Evolutionary conservation across 1,140 invertebrate species (phyloP).

Genomic region (Drosophila kepulauana): DNA sequence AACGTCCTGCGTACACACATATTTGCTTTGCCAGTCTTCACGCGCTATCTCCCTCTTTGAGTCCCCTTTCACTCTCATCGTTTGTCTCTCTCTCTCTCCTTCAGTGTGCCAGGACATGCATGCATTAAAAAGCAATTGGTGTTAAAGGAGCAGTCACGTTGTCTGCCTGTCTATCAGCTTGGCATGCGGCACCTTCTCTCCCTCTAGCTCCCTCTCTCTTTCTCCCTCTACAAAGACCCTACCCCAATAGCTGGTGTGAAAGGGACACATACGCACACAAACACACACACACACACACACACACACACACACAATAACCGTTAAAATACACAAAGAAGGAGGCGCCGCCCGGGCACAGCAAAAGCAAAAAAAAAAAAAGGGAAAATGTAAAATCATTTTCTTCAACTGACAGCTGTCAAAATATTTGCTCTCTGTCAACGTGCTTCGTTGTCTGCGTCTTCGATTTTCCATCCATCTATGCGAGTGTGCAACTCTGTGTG

Average conservation of each 20-base stretch:
- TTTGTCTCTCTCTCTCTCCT: neutral
- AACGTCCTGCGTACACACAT: conserved; percentile 50
- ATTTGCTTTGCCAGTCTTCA: conserved; percentile 27
- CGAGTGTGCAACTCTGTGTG: neutral
- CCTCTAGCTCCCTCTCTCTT: neutral
- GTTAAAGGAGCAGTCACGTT: conserved; percentile 81
- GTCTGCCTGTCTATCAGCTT: conserved; percentile 61
- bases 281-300: conserved; percentile 26
- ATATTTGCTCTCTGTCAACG: conserved; percentile 78
- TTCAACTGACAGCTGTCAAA: conserved; percentile 82
- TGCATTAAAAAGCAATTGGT: conserved; percentile 83
- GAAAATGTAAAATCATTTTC: conserved; percentile 81
- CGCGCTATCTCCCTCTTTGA: neutral
- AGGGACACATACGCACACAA: conserved; percentile 29
- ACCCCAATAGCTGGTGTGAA: conserved; percentile 35
- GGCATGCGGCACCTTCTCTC: conserved; percentile 28
- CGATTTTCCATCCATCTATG: conserved; percentile 40
- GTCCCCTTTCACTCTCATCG: neutral
- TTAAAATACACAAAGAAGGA: conserved; percentile 40
- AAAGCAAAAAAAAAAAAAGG: conserved; percentile 44
- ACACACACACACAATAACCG: conserved; percentile 23
- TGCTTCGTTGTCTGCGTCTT: conserved; percentile 52
- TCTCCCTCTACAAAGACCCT: conserved; percentile 9
- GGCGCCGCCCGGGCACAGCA: conserved; percentile 18
- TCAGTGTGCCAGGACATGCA: conserved; percentile 61